These are phyloP conservation scores for Haliclona indistincta DNA, from an alignment of 37 sponge, comb jelly and placozoan species.

Conservation along the genomic window DNA sequence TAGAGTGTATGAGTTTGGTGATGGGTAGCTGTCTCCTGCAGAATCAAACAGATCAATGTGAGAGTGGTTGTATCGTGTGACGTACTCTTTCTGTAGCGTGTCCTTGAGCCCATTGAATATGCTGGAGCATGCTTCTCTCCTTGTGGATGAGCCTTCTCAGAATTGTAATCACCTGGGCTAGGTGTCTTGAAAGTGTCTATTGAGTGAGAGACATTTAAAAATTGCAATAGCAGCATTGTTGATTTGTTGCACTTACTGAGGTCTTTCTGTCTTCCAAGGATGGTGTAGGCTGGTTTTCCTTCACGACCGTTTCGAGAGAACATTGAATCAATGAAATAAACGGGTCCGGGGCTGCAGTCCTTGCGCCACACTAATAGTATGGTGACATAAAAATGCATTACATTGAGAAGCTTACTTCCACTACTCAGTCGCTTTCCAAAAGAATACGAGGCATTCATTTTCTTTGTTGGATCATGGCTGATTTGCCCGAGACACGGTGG, in stretches of 20 bases:
- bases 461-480: conserved; percentile 89
- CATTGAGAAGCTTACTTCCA: conserved; percentile 61
- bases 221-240: background rate
- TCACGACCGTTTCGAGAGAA: conserved; percentile 86
- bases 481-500: conserved; percentile 74
- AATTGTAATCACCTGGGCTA: conserved; percentile 91
- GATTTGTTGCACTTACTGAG: conserved; percentile 54
- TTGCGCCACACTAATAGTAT: conserved; percentile 78
- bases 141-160: conserved; percentile 92
- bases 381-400: background rate
- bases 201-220: background rate
- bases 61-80: background rate
- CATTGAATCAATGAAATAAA: conserved; percentile 79
- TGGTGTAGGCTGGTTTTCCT: conserved; percentile 92
- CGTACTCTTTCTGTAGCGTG: conserved; percentile 82
- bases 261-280: conserved; percentile 91
- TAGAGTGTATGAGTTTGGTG: conserved; percentile 94
- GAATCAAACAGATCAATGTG: background rate
- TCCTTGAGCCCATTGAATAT: conserved; percentile 92
- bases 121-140: conserved; percentile 93
- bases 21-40: conserved; percentile 86
- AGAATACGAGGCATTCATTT: conserved; percentile 79
- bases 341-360: conserved; percentile 95
- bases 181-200: conserved; percentile 86
- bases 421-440: conserved; percentile 83